A percentile compares a stretch with the other conserved stretches of the same genome.
phyloP scores from a whole-genome alignment of 2,797 vertebrate species.

The Malurus splendens region DNA sequence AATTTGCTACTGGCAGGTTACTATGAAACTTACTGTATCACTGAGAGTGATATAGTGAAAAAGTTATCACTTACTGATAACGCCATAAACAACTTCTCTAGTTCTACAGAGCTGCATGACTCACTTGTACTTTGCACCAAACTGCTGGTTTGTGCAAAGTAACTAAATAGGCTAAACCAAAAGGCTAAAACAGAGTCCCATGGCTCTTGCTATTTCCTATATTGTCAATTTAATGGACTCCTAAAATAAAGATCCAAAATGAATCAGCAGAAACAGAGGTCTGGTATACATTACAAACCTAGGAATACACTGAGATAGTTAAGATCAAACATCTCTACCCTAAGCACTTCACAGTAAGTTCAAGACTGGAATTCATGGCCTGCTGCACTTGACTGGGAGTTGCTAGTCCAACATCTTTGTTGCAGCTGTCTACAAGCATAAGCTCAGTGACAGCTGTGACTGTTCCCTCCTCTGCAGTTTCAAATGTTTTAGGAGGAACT shows the following conservation, averaged over 20 bases:
- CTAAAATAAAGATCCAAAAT: not conserved
- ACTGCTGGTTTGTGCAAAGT: not conserved
- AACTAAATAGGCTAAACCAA: too few relatives aligned
- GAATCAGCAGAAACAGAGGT: not conserved
- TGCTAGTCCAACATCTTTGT: not conserved
- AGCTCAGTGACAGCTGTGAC: not conserved
- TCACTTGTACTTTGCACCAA: not conserved
- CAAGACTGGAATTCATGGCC: not conserved
- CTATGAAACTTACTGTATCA: not conserved
- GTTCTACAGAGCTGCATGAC: not conserved
- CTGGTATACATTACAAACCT: not conserved
- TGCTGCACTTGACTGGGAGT: not conserved
- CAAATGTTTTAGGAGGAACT: not conserved
- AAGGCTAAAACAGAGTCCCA: not conserved
- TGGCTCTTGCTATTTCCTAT: not conserved
- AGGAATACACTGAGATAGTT: not conserved
- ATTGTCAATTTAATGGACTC: not conserved
- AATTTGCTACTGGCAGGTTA: not conserved
- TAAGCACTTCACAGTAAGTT: not conserved
- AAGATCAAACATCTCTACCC: not conserved
- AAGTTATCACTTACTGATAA: not conserved
- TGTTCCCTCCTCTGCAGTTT: not conserved
- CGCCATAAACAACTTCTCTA: not conserved
- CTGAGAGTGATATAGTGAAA: not conserved
- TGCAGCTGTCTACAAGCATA: not conserved